Base-by-base conservation (phyloP, 2,113 vertebrate species). In the Mesitornis unicolor region DNA sequence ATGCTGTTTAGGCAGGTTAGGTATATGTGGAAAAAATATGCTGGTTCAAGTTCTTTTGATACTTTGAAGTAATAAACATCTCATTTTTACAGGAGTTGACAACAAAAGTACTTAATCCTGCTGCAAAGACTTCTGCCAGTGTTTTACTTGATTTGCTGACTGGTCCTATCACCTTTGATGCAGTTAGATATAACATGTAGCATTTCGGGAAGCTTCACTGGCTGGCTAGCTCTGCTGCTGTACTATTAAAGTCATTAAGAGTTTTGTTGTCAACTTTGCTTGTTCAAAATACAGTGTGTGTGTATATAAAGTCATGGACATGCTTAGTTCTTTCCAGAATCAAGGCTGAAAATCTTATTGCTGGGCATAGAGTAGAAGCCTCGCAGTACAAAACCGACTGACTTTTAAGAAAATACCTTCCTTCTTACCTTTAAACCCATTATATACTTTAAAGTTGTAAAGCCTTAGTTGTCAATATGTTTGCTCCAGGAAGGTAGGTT, bases 81-180 rank as follows among this genome's bases (percentile, higher is more conserved):
- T 71, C 4, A 38, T 56, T 86, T 83, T 76, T 77, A 45, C 28
- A 56, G 48, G 48, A 68, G 18, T 3, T 73, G 38, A 38, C 13
- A 59, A 35, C 61, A 68, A 79, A 82, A 35, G 31, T 56, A 26
- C 65, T 91, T 80, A 80, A 73, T 85, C 28, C 57, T 86, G 45
- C 57, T 86, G 45, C 51, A 57, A 67, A 89, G 13, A 59, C 33
- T 77, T 84, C 45, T 77, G 63, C 8, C 31, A 0, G 0, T 10
- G 6, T 35, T 78, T 51, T 51, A 75, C 28, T 91, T 64, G 2
- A 24, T 33, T 43, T 0, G 1, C 38, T 81, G 54, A 26, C 25
- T 1, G 1, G 10, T 76, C 28, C 48, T 82, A 5, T 47, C 3
- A 13, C 61, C 19, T 93, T 54, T 35, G 35, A 1, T 38, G 50